Percentiles rank a stretch among this genome's conserved stretches.
Conservation (phyloP, 2,797 vertebrate species). For the Phalanger gymnotis region DNA sequence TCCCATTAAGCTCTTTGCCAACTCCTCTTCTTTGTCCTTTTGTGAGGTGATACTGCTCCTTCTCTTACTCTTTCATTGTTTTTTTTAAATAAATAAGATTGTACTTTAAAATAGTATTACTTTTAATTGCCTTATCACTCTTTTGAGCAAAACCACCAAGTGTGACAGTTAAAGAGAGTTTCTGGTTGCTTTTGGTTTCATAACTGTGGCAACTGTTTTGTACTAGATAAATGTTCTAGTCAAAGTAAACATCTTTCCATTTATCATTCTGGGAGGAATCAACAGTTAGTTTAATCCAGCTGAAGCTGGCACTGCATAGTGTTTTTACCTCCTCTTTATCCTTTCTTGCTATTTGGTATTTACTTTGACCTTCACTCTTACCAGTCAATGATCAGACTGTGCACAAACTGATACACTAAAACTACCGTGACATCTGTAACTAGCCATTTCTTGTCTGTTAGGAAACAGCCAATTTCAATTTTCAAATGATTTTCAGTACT, state of each 20-base stretch:
- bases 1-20: background rate
- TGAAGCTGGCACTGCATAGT: background rate
- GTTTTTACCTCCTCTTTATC: background rate
- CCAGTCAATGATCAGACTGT: background rate
- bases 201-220: background rate
- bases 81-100: background rate
- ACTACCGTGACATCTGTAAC: background rate
- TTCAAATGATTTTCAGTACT: background rate
- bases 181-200: background rate
- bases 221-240: background rate
- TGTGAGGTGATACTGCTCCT: background rate
- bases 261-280: background rate
- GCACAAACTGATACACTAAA: background rate
- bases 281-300: background rate
- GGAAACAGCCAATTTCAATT: background rate
- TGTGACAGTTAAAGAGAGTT: background rate
- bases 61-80: background rate
- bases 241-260: background rate
- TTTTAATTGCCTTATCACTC: background rate
- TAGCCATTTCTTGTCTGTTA: background rate
- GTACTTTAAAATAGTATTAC: background rate
- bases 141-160: background rate
- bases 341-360: background rate
- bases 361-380: background rate
- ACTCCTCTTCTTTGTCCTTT: background rate